A percentile compares a stretch with the other conserved stretches of the same genome.
These are phyloP conservation scores for Athene noctua DNA, from an alignment of 2,113 vertebrate species.

Conservation along the genomic window DNA sequence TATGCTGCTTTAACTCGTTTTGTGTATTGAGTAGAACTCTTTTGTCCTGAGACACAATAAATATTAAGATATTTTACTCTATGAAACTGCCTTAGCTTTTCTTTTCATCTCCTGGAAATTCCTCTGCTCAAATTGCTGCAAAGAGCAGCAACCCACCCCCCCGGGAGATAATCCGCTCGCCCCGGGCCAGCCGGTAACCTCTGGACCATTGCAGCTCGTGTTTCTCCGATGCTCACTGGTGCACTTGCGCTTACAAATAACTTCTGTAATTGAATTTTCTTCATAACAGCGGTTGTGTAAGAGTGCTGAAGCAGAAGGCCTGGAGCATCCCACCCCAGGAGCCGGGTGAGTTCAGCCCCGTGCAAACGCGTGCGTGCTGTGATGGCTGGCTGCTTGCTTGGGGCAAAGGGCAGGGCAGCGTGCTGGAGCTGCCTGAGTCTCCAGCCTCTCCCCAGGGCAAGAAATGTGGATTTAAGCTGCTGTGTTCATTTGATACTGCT, in stretches of 20 bases:
- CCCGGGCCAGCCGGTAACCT: background rate
- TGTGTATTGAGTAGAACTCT: constrained; percentile 55
- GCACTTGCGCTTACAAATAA: background rate
- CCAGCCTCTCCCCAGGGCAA: background rate
- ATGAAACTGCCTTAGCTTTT: background rate
- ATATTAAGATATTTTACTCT: constrained; percentile 61
- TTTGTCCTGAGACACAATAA: constrained; percentile 60
- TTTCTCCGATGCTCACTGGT: background rate
- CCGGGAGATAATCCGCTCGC: background rate
- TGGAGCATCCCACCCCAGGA: background rate
- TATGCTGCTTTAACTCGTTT: constrained; percentile 49
- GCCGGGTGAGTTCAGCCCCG: background rate
- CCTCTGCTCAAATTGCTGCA: background rate
- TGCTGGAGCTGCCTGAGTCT: background rate
- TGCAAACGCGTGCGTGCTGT: background rate
- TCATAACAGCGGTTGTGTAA: background rate
- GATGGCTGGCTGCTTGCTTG: rapidly evolving
- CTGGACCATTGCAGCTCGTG: background rate
- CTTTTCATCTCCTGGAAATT: background rate
- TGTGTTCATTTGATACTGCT: background rate
- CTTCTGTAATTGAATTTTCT: constrained; percentile 33
- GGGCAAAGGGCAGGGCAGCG: background rate
- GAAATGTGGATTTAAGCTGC: background rate
- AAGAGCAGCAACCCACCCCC: background rate
- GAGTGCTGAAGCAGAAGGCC: background rate